These are phyloP conservation scores for Conus ventricosus DNA, from an alignment of 1,140 invertebrate genomes.

Conservation along the genomic window DNA sequence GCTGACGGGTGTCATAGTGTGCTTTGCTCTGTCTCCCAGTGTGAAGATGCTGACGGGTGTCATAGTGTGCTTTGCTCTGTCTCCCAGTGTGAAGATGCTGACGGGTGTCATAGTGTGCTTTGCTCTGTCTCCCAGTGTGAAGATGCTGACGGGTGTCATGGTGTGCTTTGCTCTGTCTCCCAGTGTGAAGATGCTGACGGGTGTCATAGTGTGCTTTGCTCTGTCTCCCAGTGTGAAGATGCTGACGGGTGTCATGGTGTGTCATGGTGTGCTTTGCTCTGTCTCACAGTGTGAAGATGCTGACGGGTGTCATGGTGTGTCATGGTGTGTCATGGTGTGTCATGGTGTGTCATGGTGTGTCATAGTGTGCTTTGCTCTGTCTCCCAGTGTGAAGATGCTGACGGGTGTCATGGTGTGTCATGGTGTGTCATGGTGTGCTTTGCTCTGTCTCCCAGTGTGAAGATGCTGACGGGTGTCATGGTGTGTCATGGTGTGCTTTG, in stretches of 20 bases:
- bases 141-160: not conserved
- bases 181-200: not conserved
- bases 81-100: conserved; percentile 21
- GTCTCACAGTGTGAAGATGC: conserved; percentile 21
- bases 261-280: not conserved
- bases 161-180: not conserved
- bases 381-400: conserved; percentile 21
- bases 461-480: not conserved
- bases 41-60: too few species aligned
- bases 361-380: not conserved
- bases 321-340: too few species aligned
- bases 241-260: too few species aligned
- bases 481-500: not conserved
- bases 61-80: not conserved
- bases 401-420: too few species aligned
- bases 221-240: conserved; percentile 27
- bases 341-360: too few species aligned
- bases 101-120: not conserved
- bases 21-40: not conserved
- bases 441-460: conserved; percentile 26
- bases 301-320: too few species aligned
- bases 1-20: not conserved
- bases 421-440: too few species aligned
- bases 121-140: conserved; percentile 26
- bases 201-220: not conserved